Evolutionary conservation across 1,140 invertebrate genomes (phyloP), one percentile per base, ranked within the genome.

Genomic region (Teleogryllus occipitalis): DNA sequence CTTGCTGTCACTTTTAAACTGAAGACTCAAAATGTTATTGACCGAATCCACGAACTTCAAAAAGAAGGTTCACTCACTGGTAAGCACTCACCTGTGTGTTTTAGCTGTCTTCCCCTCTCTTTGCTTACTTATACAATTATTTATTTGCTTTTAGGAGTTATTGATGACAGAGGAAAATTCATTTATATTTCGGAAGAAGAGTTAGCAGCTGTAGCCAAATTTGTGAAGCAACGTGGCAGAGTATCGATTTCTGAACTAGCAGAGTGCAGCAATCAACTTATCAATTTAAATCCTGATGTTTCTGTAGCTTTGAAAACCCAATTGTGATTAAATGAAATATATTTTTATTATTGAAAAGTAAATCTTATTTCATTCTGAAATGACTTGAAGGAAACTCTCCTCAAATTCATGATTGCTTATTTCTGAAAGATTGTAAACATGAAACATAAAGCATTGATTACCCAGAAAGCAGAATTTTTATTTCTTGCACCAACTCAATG

Each of bases 141-240:
- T 78, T 80, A 76, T 54, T 74, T 39, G 27, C 27, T 79, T 82
- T 39, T 87, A 83, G 98, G 98, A 15, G 98, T 99, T 7, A 96
- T 99, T 83, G 98, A 99, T 85, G 98, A 99, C 85, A 90, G 98
- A 82, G 98, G 98, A 46, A 99, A 99, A 87, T 99, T 99, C 85
- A 99, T 99, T 83, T 99, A 97, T 85, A 96, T 99, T 73, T 97
- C 97, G 1, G 90, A 93, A 82, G 91, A 94, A 65, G 98, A 99
- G 86, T 87, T 99, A 76, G 90, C 95, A 83, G 92, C 93, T 81
- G 96, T 99, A 8, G 97, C 97, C 0, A 98, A 97, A 85, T 99
- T 99, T 86, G 96, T 99, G 5, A 94, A 92, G 83, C 97, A 99
- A 85, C 90, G 97, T 80, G 98, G 98, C 0, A 88, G 98, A 82